These are phyloP conservation scores for Rhyzopertha dominica DNA, from an alignment of 1,140 invertebrate species.

Conservation along the genomic window DNA sequence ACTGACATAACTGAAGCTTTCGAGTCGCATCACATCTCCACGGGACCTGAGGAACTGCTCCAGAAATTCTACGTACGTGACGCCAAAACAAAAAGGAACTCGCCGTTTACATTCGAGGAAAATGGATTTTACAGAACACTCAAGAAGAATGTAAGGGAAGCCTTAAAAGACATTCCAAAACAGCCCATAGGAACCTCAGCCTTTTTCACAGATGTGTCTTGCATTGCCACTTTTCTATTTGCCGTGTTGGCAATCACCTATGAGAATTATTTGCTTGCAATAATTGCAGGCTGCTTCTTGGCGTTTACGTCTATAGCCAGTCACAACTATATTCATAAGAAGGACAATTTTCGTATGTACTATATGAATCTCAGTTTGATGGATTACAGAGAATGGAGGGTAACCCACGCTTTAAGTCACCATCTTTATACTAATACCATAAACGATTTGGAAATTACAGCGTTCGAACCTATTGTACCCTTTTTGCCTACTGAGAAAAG, in stretches of 20 bases:
- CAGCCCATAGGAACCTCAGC: conserved; percentile 45
- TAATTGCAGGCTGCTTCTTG: conserved; percentile 52
- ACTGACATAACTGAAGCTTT: conserved; percentile 71
- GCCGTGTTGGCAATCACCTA: conserved; percentile 49
- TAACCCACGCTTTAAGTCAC: conserved; percentile 72
- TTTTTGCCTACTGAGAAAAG: conserved; percentile 56
- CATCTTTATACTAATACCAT: conserved; percentile 76
- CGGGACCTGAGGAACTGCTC: conserved; percentile 50
- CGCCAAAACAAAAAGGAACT: conserved; percentile 51
- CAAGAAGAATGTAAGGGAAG: conserved; percentile 50
- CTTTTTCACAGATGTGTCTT: conserved; percentile 50
- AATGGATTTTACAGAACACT: conserved; percentile 64
- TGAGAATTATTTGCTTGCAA: conserved; percentile 42
- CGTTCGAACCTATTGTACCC: conserved; percentile 61
- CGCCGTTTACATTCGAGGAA: conserved; percentile 58
- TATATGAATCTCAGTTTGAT: conserved; percentile 65
- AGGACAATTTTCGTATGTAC: conserved; percentile 77
- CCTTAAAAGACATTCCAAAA: conserved; percentile 35
- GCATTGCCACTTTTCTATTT: conserved; percentile 48
- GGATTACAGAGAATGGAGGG: conserved; percentile 66
- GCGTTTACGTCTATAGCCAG: conserved; percentile 53
- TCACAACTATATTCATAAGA: conserved; percentile 79
- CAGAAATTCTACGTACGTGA: conserved; percentile 56
- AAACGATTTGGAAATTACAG: conserved; percentile 68
- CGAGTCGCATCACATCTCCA: conserved; percentile 56